Evolutionary conservation across 2,113 vertebrate genomes (phyloP), one percentile per base, ranked within the genome.

Genomic region (Crotalus horridus): DNA sequence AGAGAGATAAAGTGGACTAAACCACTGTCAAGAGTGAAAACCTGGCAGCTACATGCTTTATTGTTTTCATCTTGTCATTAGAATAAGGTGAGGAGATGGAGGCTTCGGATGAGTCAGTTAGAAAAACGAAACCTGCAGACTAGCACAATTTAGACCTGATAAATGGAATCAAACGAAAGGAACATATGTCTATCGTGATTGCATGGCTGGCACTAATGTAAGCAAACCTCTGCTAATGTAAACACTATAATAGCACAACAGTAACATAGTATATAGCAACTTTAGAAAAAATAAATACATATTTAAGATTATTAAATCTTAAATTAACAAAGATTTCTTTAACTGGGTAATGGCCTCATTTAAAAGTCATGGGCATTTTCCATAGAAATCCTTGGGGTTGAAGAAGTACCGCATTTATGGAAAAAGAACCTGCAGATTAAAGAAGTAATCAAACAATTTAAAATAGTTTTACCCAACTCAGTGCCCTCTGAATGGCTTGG

Each of bases 341-440:
- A 90, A 54, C 21, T 3, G 33, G n/a, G 51, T 85, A 90, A 89
- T 43, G 90, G 7, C 7, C 91, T 92, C 87, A 89, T 90, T 59
- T 48, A 87, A 91, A 86, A 48, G 54, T 26, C 26, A 23, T 56
- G 12, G 33, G 53, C 29, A 55, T 39, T 59, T 55, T 55, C 15
- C 43, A 21, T 20, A 29, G 24, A 86, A 86, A 48, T 33, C 15
- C n/a, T 85, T 85, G 81, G 17, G 46, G 33, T 51, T 61, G 86
- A 26, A 48, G 56, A 17, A 58, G 29, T 29, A 13, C 26, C 21
- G 43, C 2, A 24, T 91, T 58, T 86, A 58, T 90, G 61, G 93
- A 11, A 92, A 43, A 93, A 87, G 39, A 92, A 26, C 17, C n/a
- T 95, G 58, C 87, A 91, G 93, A 92, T 46, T 51, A 93, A 96